phyloP scores from a whole-genome alignment of 2,113 vertebrate species.

The Gulo gulo region DNA sequence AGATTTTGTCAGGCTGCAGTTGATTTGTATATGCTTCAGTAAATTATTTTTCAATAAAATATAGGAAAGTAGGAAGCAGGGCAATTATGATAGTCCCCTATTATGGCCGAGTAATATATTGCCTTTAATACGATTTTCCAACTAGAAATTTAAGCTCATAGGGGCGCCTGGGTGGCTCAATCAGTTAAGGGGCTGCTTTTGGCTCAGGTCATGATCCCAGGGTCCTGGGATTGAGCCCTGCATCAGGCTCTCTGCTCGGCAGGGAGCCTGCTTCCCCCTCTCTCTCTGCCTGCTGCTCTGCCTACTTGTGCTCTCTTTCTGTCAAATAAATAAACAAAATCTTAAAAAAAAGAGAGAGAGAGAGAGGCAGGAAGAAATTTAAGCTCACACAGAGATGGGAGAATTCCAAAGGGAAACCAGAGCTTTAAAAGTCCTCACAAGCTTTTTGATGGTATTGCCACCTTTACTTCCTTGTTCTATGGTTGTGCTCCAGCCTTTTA shows the following conservation, averaged over 20 bases:
- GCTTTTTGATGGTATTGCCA: background rate
- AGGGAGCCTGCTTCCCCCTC: too few species aligned
- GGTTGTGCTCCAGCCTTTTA: background rate
- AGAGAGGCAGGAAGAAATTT: too few species aligned
- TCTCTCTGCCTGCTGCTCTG: too few species aligned
- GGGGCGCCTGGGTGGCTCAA: too few species aligned
- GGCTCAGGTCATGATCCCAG: too few species aligned
- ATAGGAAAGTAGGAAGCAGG: background rate
- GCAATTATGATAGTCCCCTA: background rate
- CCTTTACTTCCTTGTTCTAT: background rate
- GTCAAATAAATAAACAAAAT: too few species aligned
- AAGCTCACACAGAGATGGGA: background rate
- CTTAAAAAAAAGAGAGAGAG: too few species aligned
- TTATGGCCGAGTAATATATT: background rate
- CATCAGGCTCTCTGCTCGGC: too few species aligned
- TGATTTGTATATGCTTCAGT: slow-evolving; percentile 16
- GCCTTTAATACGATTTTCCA: background rate
- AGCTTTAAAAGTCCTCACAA: background rate
- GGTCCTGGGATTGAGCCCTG: too few species aligned
- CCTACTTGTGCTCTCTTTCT: too few species aligned
- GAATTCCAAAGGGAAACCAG: background rate
- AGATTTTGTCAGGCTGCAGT: background rate
- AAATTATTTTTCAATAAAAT: slow-evolving; percentile 1
- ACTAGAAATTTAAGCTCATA: background rate
- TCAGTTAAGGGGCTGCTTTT: too few species aligned